Evolutionary conservation across 2,113 vertebrate genomes (phyloP), one percentile per base, ranked within the genome.

Genomic region (Cynocephalus volans): DNA sequence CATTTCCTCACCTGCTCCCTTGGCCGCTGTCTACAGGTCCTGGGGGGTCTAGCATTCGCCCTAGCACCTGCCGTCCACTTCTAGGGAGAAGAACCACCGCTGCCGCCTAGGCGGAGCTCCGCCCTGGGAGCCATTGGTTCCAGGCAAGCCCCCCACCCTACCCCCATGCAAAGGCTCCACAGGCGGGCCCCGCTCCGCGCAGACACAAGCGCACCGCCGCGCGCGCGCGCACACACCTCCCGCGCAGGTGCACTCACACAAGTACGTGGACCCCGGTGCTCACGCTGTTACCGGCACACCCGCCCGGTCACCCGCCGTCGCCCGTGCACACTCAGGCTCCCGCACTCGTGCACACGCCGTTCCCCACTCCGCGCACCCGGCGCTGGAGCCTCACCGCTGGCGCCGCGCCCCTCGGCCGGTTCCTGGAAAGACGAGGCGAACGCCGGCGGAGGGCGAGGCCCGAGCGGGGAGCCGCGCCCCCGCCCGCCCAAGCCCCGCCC

Each of bases 321-420:
- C n/a, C n/a, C n/a, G n/a, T n/a, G n/a, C n/a, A n/a, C n/a, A n/a
- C n/a, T n/a, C n/a, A n/a, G n/a, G n/a, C n/a, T n/a, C n/a, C n/a
- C n/a, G n/a, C n/a, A n/a, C 79, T 88, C 58, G 80, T 21, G 54
- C 45, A 26, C 72, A 56, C 73, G 2, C 60, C 72, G 72, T 26
- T 17, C 72, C 23, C 7, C 4, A 6, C 7, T 26, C 9, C 0
- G 2, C 64, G 10, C 48, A 0, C 1, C 24, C 0, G 4, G 1
- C 1, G 6, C 19, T 0, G 13, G 15, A 7, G 69, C 79, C 36
- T 41, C 58, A 18, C 24, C 3, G 3, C 31, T 0, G 10, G 6
- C 3, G 8, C 24, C 23, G 0, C 5, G 5, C 2, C 1, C 69
- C 17, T 12, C 0, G 1, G 0, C 4, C 4, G 0, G 5, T 2